Percentiles rank a stretch among this genome's conserved stretches.
Conservation (phyloP, 2,888 invertebrate species). For the Mylabris sibirica region DNA sequence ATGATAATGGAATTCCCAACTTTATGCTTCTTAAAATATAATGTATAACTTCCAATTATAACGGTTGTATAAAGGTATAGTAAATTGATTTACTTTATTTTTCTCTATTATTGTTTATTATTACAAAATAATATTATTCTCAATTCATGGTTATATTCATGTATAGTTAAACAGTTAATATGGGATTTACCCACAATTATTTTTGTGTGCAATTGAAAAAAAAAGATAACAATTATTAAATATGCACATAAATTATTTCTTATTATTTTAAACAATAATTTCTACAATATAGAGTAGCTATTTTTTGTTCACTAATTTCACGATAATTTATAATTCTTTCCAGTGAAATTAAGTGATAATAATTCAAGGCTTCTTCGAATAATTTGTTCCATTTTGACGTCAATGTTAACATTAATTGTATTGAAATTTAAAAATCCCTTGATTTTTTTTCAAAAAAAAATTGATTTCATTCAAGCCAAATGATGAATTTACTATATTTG, state of each 20-base stretch:
- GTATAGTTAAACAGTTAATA: background rate
- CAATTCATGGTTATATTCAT: too few relatives aligned
- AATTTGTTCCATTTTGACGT: too few relatives aligned
- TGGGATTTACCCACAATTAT: conserved; percentile 3
- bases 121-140: background rate
- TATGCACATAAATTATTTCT: background rate
- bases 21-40: too few relatives aligned
- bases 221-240: background rate
- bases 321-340: background rate
- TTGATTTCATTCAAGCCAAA: too few relatives aligned
- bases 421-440: too few relatives aligned
- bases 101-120: background rate
- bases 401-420: too few relatives aligned
- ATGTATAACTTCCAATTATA: background rate
- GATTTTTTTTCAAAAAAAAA: too few relatives aligned
- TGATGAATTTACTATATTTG: too few relatives aligned
- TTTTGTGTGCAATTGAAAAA: background rate
- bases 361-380: background rate
- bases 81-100: background rate
- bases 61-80: too few relatives aligned
- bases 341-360: background rate
- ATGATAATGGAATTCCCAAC: background rate
- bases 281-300: too few relatives aligned
- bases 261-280: background rate
- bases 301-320: background rate